Evolutionary conservation across 2,113 vertebrate species (phyloP), one percentile per base, ranked within the genome.

Genomic region (Craseonycteris thonglongyai): DNA sequence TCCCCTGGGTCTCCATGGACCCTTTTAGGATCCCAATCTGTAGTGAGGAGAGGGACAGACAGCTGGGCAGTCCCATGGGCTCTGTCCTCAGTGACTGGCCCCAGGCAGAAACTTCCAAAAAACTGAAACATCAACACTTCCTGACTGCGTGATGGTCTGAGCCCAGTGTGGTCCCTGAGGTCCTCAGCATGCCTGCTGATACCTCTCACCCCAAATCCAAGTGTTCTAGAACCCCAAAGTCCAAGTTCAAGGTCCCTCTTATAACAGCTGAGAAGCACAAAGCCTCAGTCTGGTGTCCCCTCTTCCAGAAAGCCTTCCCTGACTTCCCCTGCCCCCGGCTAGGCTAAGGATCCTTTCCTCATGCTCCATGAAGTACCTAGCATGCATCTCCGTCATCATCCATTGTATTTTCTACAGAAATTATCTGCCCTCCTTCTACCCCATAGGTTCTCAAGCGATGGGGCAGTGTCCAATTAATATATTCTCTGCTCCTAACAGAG

Each of bases 21-120:
- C 97, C 97, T 33, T 49, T 92, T 1, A 98, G 95, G 68, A 98
- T 61, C 18, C 98, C 98, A 56, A 98, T 96, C 98, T 98, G 84
- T 30, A 86, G 54, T 15, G 35, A 81, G 21, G 51, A 93, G 30
- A 79, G 4, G 8, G 19, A 8, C 35, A 58, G 42, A 78, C 4
- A 58, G 61, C 21, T 68, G 24, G 15, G 42, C 47, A 40, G 18
- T 95, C 71, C 76, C 33, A 75, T 56, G 61, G 11, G 49, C 66
- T 61, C 10, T 79, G 24, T 51, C 54, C 24, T 69, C 71, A 49
- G 33, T 12, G 78, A 68, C 49, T 12, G 30, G 42, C 11, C n/a
- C 61, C 30, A 14, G 61, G 16, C 49, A 89, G 30, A 75, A 86
- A 63, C 38, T 56, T 65, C 42, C 35, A 56, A 28, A 15, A 59